Evolutionary conservation across 1,140 invertebrate genomes (phyloP), one percentile per base, ranked within the genome.

Genomic region (Fragariocoptes setiger): DNA sequence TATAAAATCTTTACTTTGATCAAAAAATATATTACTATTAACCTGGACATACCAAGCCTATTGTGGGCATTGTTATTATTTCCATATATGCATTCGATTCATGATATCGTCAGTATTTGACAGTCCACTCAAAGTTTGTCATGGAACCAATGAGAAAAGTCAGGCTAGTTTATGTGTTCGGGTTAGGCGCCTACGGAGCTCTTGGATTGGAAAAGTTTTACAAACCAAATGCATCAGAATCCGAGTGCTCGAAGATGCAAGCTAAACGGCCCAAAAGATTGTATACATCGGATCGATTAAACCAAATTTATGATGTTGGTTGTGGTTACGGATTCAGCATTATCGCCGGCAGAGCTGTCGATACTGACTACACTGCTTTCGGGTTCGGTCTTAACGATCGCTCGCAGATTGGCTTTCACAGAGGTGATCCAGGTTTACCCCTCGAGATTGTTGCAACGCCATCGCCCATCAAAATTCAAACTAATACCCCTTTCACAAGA

Each of bases 291-390:
- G 12, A 40, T 37, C 21, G 20, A 35, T 44, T 38, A 41, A 25
- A 43, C 16, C 51, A 70, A 62, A 66, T 80, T 0, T 63, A 56
- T 3, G 62, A 77, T 51, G 59, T 82, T 38, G 67, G 74, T 1
- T 74, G 71, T 59, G 85, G 85, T 1, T 86, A 83, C 62, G 85
- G 85, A 8, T 94, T 88, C 53, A 76, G 79, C 15, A 64, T 72
- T 0, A 72, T 75, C 54, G 68, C 69, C n/a, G 67, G 75, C 0
- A 65, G 70, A 36, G 62, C 63, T 8, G 60, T 67, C 12, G 63
- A 69, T 38, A 58, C 66, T 19, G 20, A 65, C 21, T 40, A 48
- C 49, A 69, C 73, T 54, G 55, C 90, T 1, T 83, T 76, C 63
- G 85, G 80, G 0, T 72, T 69, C 47, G 86, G 86, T 1, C 65